phyloP scores from a whole-genome alignment of 2,797 vertebrate genomes.

The Melopsittacus undulatus region DNA sequence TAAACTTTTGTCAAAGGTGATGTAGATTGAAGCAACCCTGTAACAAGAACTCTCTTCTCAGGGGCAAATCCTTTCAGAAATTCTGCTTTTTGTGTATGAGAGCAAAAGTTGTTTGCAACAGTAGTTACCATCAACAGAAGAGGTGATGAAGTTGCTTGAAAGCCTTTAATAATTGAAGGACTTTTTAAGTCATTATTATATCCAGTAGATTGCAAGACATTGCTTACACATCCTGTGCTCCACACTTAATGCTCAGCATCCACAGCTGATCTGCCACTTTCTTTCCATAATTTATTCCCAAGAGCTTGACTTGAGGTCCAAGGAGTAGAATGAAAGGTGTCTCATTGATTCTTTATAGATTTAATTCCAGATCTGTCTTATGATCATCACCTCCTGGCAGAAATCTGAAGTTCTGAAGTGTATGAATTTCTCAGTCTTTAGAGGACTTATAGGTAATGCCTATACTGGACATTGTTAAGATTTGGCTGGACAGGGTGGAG shows the following conservation, averaged over 20 bases:
- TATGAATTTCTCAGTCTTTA: not conserved
- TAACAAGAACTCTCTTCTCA: not conserved
- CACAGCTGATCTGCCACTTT: not conserved
- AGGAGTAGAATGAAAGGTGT: not conserved
- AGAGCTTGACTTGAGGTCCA: not conserved
- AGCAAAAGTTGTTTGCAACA: not conserved
- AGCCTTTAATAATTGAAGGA: not conserved
- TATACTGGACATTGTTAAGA: not conserved
- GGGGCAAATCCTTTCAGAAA: not conserved
- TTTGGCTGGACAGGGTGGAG: not conserved
- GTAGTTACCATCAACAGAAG: not conserved
- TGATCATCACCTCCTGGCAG: fast-evolving
- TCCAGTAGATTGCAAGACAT: not conserved
- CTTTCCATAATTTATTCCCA: not conserved
- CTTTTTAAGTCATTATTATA: not conserved
- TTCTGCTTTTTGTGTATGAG: not conserved
- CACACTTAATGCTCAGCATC: not conserved
- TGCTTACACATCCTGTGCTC: too few relatives aligned
- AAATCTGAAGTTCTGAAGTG: not conserved
- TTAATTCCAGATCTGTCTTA: not conserved
- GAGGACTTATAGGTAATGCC: not conserved
- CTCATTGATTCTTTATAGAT: not conserved
- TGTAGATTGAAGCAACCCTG: not conserved
- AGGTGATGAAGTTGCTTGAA: not conserved
- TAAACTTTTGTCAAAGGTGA: not conserved